These are phyloP conservation scores for Boloria euphrosyne DNA, from an alignment of 2,888 invertebrate species.

Conservation along the genomic window DNA sequence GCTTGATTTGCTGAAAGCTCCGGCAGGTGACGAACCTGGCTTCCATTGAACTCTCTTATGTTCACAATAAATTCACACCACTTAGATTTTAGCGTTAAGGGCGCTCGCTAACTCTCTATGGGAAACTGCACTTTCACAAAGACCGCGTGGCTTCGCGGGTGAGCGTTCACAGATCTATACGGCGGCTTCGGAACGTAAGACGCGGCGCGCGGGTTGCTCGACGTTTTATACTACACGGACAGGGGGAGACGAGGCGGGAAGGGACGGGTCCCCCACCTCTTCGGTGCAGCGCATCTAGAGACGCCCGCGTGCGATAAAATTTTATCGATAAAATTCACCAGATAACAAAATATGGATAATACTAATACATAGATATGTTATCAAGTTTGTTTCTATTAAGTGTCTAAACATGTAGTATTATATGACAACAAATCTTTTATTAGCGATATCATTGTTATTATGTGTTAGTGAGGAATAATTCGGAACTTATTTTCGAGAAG, in stretches of 20 bases:
- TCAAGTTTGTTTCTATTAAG: slow-evolving; percentile 2
- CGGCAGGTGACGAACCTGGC: slow-evolving; percentile 82
- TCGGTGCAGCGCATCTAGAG: slow-evolving; percentile 66
- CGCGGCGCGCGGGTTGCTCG: slow-evolving; percentile 75
- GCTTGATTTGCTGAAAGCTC: slow-evolving; percentile 81
- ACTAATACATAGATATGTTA: neutral
- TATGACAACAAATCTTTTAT: neutral
- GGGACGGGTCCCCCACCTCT: slow-evolving; percentile 50
- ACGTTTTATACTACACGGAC: slow-evolving; percentile 61
- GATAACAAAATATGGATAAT: slow-evolving; percentile 15
- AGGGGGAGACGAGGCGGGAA: slow-evolving; percentile 40
- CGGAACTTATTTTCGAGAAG: too few relatives aligned
- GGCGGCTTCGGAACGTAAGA: slow-evolving; percentile 66
- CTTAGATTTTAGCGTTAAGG: slow-evolving; percentile 54
- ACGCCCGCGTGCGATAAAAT: slow-evolving; percentile 41
- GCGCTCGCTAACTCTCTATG: slow-evolving; percentile 66
- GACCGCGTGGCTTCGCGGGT: slow-evolving; percentile 66
- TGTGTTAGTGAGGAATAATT: too few relatives aligned
- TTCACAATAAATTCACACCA: slow-evolving; percentile 66
- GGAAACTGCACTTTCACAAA: slow-evolving; percentile 80
- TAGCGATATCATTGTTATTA: neutral
- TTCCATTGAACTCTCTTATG: slow-evolving; percentile 80
- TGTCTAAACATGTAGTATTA: neutral
- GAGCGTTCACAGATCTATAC: slow-evolving; percentile 59
- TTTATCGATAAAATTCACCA: slow-evolving; percentile 17